phyloP scores from a whole-genome alignment of 1,140 invertebrate genomes.

The Monochamus saltuarius region DNA sequence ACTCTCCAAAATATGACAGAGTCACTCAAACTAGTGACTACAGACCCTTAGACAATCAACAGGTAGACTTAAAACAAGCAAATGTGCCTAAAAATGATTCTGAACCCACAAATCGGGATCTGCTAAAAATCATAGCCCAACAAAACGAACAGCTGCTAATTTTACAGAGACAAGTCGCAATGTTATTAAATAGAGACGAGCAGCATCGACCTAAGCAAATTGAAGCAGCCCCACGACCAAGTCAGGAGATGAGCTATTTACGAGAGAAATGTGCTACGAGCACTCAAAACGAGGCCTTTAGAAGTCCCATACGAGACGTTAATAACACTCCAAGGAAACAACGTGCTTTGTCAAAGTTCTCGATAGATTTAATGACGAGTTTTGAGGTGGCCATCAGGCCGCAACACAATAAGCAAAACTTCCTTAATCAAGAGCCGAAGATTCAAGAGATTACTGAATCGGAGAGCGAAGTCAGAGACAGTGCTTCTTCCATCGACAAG shows the following conservation, averaged over 20 bases:
- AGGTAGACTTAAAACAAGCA: neutral
- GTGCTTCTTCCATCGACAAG: slow-evolving; percentile 8
- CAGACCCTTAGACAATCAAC: slow-evolving; percentile 1
- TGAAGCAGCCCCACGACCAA: slow-evolving; percentile 15
- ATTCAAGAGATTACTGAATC: slow-evolving; percentile 40
- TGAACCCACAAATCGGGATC: slow-evolving; percentile 57
- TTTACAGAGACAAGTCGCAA: slow-evolving; percentile 54
- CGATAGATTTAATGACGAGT: slow-evolving; percentile 70
- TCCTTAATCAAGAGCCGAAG: slow-evolving; percentile 47
- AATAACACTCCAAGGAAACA: slow-evolving; percentile 56
- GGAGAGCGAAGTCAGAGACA: slow-evolving; percentile 21
- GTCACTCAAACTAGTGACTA: slow-evolving; percentile 4
- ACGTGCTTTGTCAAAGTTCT: slow-evolving; percentile 60
- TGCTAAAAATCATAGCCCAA: slow-evolving; percentile 59
- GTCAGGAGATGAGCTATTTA: slow-evolving; percentile 5
- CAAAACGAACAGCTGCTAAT: slow-evolving; percentile 59
- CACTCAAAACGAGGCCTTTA: slow-evolving; percentile 36
- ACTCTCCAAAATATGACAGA: slow-evolving; percentile 11
- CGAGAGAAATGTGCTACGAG: slow-evolving; percentile 26
- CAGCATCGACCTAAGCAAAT: slow-evolving; percentile 26
- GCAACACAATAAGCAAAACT: slow-evolving; percentile 48
- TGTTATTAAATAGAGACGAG: slow-evolving; percentile 8
- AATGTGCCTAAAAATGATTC: slow-evolving; percentile 41
- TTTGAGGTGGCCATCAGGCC: slow-evolving; percentile 65
- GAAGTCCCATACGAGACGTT: slow-evolving; percentile 16